Evolutionary conservation across 2,797 vertebrate species (phyloP).

Genomic region (Syncerus caffer): DNA sequence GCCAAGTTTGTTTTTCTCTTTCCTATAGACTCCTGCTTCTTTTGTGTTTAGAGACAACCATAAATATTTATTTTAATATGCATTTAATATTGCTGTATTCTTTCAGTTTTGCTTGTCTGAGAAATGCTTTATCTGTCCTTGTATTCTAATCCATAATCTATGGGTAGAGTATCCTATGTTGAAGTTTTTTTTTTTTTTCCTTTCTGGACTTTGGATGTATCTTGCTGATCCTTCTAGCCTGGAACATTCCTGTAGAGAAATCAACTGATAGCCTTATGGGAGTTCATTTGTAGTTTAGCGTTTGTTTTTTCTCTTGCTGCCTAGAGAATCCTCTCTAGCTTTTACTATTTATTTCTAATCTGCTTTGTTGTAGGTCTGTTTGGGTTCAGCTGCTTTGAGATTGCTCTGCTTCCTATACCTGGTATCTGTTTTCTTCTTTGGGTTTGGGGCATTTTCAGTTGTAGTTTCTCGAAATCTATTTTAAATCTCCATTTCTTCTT

Average conservation of each 20-base stretch:
- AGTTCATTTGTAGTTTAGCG: neutral
- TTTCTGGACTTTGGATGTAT: neutral
- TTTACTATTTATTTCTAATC: neutral
- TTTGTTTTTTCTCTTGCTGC: neutral
- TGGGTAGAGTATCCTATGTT: neutral
- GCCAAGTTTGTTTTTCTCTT: neutral
- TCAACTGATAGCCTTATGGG: too few relatives aligned
- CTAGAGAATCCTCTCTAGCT: neutral
- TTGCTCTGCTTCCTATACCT: neutral
- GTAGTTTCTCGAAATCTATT: neutral
- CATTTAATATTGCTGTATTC: neutral
- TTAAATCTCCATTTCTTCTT: neutral
- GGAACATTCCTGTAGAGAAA: neutral
- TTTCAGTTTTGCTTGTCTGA: neutral
- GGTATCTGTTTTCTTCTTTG: neutral
- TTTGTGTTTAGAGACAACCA: neutral
- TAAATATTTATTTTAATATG: neutral
- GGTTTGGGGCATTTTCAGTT: neutral
- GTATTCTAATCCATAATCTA: neutral
- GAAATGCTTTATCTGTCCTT: neutral
- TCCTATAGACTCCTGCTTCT: neutral
- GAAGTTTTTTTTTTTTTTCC: neutral
- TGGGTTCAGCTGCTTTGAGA: neutral
- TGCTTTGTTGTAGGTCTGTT: neutral
- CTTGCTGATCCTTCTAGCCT: neutral